These are phyloP conservation scores for Zaprionus gabonicus DNA, from an alignment of 1,140 invertebrate species.

Conservation along the genomic window DNA sequence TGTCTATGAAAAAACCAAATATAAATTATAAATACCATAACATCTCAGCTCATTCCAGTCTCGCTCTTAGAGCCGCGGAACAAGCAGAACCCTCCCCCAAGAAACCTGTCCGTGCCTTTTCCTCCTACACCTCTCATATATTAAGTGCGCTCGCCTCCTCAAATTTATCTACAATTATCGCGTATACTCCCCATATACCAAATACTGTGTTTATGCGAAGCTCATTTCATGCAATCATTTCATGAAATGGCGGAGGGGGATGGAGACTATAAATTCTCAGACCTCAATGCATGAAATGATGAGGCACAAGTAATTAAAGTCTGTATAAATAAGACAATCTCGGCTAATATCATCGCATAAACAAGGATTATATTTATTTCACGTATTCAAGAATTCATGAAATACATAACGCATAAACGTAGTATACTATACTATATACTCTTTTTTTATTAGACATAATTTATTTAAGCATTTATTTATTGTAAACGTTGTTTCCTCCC, in stretches of 20 bases:
- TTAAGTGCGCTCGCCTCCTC: slow-evolving; percentile 69
- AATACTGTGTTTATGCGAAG: too few species aligned
- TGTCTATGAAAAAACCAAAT: slow-evolving; percentile 14
- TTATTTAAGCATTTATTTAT: slow-evolving; percentile 64
- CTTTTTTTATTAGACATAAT: slow-evolving; percentile 51
- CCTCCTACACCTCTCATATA: slow-evolving; percentile 48
- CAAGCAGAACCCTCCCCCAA: background rate
- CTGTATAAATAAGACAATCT: too few species aligned
- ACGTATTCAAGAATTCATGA: too few species aligned
- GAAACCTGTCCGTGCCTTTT: slow-evolving; percentile 16
- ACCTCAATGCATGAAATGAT: too few species aligned
- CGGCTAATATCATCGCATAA: too few species aligned
- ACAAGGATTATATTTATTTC: too few species aligned
- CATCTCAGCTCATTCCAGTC: slow-evolving; percentile 33
- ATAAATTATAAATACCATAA: slow-evolving; percentile 2
- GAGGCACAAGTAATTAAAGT: too few species aligned
- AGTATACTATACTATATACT: slow-evolving; percentile 3
- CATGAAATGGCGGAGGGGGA: background rate
- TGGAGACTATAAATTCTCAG: too few species aligned
- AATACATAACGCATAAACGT: too few species aligned
- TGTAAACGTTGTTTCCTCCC: slow-evolving; percentile 63
- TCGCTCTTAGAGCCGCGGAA: slow-evolving; percentile 7
- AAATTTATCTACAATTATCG: slow-evolving; percentile 64
- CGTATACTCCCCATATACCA: slow-evolving; percentile 24
- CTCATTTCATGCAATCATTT: too few species aligned